Conservation (phyloP, 1,140 invertebrate genomes). For the Aphaenogaster ashmeadi region DNA sequence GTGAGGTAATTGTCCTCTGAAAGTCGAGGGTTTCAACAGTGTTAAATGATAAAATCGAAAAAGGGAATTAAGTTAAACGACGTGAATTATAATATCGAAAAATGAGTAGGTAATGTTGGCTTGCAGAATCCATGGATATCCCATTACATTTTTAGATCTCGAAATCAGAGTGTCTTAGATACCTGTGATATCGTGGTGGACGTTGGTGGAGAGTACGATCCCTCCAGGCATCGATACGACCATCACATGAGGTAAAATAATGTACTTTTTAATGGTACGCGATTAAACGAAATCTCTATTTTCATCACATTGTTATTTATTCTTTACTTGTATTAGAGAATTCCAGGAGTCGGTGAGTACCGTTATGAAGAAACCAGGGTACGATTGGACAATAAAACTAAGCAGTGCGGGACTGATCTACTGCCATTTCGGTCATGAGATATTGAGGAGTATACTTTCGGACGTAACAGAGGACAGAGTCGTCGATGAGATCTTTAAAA, state of each 20-base stretch:
- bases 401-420: slow-evolving; percentile 99
- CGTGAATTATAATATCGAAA: neutral
- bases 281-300: neutral
- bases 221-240: slow-evolving; percentile 93
- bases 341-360: slow-evolving; percentile 90
- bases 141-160: slow-evolving; percentile 83
- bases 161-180: slow-evolving; percentile 90
- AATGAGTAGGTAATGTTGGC: neutral
- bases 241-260: slow-evolving; percentile 94
- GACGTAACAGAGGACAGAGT: slow-evolving; percentile 86
- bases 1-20: slow-evolving; percentile 88
- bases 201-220: slow-evolving; percentile 97
- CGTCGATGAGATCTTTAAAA: slow-evolving; percentile 91
- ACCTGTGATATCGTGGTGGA: slow-evolving; percentile 98
- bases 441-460: slow-evolving; percentile 90
- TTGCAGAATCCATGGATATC: slow-evolving; percentile 26
- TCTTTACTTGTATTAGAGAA: slow-evolving; percentile 87
- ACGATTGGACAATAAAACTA: slow-evolving; percentile 90
- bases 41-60: neutral
- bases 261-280: neutral
- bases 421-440: slow-evolving; percentile 94
- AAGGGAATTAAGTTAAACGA: neutral
- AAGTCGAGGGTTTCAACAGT: neutral
- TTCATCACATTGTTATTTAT: neutral
- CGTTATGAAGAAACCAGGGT: slow-evolving; percentile 86